A percentile compares a stretch with the other conserved stretches of the same genome.
Evolutionary conservation across 2,113 vertebrate genomes (phyloP).

Genomic region (Nymphicus hollandicus): DNA sequence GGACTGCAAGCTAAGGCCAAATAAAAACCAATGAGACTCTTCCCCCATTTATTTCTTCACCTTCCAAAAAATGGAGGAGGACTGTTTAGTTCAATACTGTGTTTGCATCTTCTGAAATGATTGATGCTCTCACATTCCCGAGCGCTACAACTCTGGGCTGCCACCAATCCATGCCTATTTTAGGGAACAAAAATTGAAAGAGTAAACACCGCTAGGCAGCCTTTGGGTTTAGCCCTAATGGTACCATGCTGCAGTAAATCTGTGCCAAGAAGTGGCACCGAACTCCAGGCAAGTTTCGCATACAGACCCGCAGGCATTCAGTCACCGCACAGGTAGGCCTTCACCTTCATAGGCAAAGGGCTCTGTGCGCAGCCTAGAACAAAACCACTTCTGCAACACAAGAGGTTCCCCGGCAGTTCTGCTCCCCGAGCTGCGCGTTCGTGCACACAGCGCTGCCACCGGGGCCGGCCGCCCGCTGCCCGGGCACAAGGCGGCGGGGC

Average conservation of each 20-base stretch:
- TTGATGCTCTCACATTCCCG: not conserved
- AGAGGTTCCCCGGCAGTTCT: not conserved
- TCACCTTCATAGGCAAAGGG: not conserved
- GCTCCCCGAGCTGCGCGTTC: not conserved
- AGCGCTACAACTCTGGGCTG: not conserved
- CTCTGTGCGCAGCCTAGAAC: not conserved
- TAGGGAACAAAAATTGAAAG: not conserved
- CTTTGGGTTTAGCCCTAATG: not conserved
- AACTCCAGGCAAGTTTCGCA: not conserved
- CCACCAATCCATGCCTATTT: not conserved
- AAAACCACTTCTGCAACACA: not conserved
- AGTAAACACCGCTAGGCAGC: not conserved
- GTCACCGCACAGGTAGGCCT: not conserved
- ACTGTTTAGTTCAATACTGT: not conserved
- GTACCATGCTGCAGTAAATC: not conserved
- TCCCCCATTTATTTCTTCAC: not conserved
- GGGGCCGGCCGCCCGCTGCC: not conserved
- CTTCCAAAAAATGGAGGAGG: not conserved
- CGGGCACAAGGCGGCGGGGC: not conserved
- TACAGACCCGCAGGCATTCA: not conserved
- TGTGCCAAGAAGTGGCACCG: not conserved
- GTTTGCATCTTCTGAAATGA: not conserved
- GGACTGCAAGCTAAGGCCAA: not conserved
- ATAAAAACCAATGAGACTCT: not conserved
- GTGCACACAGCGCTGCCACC: fast-evolving